Evolutionary conservation across 2,888 invertebrate genomes (phyloP).

Genomic region (Drepanosiphum platanoidis): DNA sequence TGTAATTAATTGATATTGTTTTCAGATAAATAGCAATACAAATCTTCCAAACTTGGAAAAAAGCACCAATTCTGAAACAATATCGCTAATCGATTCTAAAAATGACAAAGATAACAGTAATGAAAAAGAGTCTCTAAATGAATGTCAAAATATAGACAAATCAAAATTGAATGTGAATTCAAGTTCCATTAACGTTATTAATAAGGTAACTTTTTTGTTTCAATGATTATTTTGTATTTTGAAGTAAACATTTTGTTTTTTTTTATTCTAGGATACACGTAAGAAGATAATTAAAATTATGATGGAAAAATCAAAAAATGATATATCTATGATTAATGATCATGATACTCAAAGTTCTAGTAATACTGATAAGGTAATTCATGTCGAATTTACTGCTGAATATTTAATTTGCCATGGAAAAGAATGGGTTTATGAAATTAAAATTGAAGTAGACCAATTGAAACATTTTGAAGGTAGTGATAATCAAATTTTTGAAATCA

Average conservation of each 20-base stretch:
- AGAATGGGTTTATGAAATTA: conserved; percentile 9
- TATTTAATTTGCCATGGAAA: background rate
- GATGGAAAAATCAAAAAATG: background rate
- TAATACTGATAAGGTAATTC: background rate
- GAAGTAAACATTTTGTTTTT: too few relatives aligned
- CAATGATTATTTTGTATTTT: background rate
- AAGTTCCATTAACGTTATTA: background rate
- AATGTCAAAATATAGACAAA: background rate
- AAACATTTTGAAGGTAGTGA: background rate
- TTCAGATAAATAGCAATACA: background rate
- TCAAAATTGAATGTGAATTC: background rate
- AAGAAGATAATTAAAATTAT: conserved; percentile 4
- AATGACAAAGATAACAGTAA: background rate
- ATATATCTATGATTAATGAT: background rate
- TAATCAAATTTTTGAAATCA: conserved; percentile 8
- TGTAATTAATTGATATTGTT: background rate
- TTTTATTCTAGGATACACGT: background rate
- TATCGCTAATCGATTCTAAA: background rate
- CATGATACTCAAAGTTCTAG: too few relatives aligned
- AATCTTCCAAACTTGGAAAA: background rate
- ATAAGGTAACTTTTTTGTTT: background rate
- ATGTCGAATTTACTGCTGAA: background rate
- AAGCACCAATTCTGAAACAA: background rate
- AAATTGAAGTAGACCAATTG: background rate
- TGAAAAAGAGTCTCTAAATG: background rate